Percentiles rank a stretch among this genome's conserved stretches.
Evolutionary conservation across 2,113 vertebrate genomes (phyloP).

Genomic region (Saccopteryx bilineata): DNA sequence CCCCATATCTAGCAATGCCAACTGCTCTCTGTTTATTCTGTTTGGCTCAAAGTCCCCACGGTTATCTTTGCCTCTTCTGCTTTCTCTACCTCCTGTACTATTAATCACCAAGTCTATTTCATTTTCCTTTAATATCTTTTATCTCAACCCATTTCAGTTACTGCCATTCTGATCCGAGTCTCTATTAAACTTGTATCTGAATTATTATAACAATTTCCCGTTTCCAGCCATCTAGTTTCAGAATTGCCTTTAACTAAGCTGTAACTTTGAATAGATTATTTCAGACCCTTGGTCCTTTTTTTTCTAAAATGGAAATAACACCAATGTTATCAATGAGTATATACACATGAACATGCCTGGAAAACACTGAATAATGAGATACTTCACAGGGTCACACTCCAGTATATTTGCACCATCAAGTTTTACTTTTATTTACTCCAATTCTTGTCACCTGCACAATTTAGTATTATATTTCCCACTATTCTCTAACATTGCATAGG

Average conservation of each 20-base stretch:
- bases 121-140: neutral
- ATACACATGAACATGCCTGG: neutral
- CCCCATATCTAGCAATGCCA: neutral
- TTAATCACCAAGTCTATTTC: neutral
- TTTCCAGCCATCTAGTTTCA: neutral
- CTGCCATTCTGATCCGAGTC: neutral
- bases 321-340: neutral
- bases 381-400: neutral
- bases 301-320: slow-evolving; percentile 29
- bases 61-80: neutral
- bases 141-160: neutral
- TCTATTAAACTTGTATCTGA: neutral
- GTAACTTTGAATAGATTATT: neutral
- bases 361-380: neutral
- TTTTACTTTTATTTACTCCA: neutral
- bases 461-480: neutral
- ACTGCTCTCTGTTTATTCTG: neutral
- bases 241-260: neutral
- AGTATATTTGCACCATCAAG: neutral
- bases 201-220: neutral
- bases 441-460: neutral
- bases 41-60: neutral
- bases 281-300: neutral
- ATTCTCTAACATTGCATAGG: neutral
- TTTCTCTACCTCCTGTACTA: neutral